phyloP scores from a whole-genome alignment of 1,140 invertebrate species.

The Pseudoatta argentina region DNA sequence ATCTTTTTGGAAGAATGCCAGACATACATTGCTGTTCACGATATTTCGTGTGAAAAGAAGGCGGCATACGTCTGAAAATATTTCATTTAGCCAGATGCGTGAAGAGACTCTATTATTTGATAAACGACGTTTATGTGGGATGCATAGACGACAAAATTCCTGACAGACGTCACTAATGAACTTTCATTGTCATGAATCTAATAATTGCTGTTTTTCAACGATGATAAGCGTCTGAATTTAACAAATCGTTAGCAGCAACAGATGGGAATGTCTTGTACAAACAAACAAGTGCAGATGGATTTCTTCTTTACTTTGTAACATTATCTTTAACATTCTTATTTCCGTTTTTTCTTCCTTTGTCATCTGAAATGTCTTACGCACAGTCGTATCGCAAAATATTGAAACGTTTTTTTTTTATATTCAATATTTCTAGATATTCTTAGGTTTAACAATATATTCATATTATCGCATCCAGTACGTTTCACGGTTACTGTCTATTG shows the following conservation, averaged over 20 bases:
- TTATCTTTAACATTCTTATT: not conserved
- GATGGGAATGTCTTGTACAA: not conserved
- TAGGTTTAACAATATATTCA: not conserved
- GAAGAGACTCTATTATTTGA: constrained; percentile 38
- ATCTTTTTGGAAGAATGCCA: not conserved
- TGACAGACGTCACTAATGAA: constrained; percentile 47
- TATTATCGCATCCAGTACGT: not conserved
- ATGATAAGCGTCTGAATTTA: constrained; percentile 4
- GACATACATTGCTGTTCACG: not conserved
- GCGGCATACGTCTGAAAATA: constrained; percentile 60
- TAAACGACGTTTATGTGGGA: constrained; percentile 58
- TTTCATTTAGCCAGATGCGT: constrained; percentile 14
- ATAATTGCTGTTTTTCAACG: constrained; percentile 66
- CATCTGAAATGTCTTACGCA: not conserved
- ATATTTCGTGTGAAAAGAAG: constrained; percentile 26
- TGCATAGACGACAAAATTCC: constrained; percentile 57
- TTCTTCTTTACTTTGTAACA: not conserved
- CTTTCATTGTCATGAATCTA: constrained; percentile 61
- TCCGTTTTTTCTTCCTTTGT: not conserved
- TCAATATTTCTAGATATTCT: not conserved
- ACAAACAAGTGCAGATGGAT: not conserved
- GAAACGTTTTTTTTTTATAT: not conserved
- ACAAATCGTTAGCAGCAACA: not conserved
- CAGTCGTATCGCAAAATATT: not conserved
- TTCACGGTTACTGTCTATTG: not conserved